A percentile compares a stretch with the other conserved stretches of the same genome.
Conservation (phyloP, 2,113 vertebrate species). For the Anarhynchus alexandrinus region DNA sequence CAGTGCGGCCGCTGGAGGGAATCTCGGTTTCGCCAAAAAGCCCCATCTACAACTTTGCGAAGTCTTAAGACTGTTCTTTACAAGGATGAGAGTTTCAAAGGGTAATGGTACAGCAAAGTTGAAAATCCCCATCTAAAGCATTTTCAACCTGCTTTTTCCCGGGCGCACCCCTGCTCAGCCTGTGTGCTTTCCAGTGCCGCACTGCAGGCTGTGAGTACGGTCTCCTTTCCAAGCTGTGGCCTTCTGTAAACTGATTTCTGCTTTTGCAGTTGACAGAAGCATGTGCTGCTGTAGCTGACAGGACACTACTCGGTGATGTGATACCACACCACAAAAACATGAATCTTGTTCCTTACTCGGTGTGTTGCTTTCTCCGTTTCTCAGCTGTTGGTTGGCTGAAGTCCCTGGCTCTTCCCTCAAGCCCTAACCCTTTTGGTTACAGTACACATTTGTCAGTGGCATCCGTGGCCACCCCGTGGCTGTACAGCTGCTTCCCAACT, state of each 20-base stretch:
- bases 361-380: background rate
- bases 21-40: background rate
- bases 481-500: constrained; percentile 10
- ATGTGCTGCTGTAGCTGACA: background rate
- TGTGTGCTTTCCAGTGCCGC: accelerated
- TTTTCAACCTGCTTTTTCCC: background rate
- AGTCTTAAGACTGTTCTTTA: background rate
- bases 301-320: accelerated
- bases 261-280: background rate
- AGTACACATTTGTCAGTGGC: background rate
- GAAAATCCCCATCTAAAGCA: background rate
- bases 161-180: too few species aligned
- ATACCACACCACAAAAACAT: accelerated
- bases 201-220: accelerated
- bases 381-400: background rate
- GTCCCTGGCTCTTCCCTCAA: background rate
- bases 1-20: background rate
- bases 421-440: background rate
- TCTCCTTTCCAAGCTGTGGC: background rate
- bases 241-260: accelerated
- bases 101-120: too few species aligned
- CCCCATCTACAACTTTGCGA: background rate
- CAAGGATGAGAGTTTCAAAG: background rate
- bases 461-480: background rate
- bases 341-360: accelerated